A percentile compares a stretch with the other conserved stretches of the same genome.
phyloP scores from a whole-genome alignment of 2,888 invertebrate species.

The Rhimphoctona megacephalus region DNA sequence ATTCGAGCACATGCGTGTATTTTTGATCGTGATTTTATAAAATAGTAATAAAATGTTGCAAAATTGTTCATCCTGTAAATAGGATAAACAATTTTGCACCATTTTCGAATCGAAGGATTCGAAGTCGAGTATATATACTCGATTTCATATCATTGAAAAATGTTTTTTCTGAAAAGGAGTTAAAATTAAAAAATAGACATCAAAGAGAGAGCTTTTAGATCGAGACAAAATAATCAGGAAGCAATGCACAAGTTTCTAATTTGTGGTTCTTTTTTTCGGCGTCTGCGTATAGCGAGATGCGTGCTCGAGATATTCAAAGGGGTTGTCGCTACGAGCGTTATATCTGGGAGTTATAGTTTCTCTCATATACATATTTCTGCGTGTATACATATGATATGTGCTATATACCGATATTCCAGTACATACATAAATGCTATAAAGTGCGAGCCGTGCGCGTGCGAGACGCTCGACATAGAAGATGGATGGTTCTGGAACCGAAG shows the following conservation, averaged over 20 bases:
- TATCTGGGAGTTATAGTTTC: conserved; percentile 42
- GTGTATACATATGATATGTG: background rate
- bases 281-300: conserved; percentile 17
- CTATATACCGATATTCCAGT: background rate
- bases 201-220: conserved; percentile 27
- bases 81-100: too few relatives aligned
- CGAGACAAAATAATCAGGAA: conserved; percentile 4
- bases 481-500: conserved; percentile 56
- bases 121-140: too few relatives aligned
- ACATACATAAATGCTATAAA: conserved; percentile 40
- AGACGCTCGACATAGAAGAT: conserved; percentile 66
- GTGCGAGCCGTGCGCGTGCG: conserved; percentile 63
- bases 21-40: background rate
- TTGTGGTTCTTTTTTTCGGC: background rate
- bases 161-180: background rate
- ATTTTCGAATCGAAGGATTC: too few relatives aligned
- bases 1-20: background rate
- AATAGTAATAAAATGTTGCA: background rate
- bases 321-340: conserved; percentile 54
- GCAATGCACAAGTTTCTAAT: conserved; percentile 29
- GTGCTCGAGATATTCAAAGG: conserved; percentile 55
- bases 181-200: background rate
- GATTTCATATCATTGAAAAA: background rate
- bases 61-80: background rate
- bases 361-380: conserved; percentile 16